These are phyloP conservation scores for Xenotilapia flavipinnis DNA, from an alignment of 2,113 vertebrate species.

Conservation along the genomic window DNA sequence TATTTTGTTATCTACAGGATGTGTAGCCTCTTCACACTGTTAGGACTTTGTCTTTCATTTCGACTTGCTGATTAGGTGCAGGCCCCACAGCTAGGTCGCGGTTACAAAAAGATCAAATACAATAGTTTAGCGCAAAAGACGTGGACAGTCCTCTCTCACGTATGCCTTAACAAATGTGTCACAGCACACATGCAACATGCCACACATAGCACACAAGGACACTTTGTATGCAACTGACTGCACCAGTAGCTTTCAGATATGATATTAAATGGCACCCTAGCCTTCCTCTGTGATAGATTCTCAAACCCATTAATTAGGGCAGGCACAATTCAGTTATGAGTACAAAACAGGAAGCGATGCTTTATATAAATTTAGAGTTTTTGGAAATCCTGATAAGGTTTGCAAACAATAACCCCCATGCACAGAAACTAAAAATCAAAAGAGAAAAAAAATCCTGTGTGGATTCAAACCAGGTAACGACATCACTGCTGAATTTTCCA, in stretches of 20 bases:
- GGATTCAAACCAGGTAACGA: neutral
- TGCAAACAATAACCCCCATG: neutral
- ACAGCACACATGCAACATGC: neutral
- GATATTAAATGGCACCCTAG: accelerated
- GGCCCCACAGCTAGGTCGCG: accelerated
- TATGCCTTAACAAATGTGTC: neutral
- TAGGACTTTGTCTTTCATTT: neutral
- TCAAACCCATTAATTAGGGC: accelerated
- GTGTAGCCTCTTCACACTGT: neutral
- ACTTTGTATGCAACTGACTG: accelerated
- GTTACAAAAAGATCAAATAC: neutral
- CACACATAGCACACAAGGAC: neutral
- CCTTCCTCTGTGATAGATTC: neutral
- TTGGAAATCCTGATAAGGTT: neutral
- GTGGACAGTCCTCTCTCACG: accelerated
- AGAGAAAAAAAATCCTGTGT: neutral
- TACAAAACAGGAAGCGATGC: neutral
- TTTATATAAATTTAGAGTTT: neutral
- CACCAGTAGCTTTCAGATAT: accelerated
- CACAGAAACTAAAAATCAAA: accelerated
- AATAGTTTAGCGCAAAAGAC: accelerated
- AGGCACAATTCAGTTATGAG: accelerated
- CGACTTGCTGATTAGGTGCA: accelerated
- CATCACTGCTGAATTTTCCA: neutral
- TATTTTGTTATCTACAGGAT: accelerated